These are phyloP conservation scores for Enteromius paludinosus DNA, from an alignment of 2,797 vertebrate genomes.

Conservation along the genomic window DNA sequence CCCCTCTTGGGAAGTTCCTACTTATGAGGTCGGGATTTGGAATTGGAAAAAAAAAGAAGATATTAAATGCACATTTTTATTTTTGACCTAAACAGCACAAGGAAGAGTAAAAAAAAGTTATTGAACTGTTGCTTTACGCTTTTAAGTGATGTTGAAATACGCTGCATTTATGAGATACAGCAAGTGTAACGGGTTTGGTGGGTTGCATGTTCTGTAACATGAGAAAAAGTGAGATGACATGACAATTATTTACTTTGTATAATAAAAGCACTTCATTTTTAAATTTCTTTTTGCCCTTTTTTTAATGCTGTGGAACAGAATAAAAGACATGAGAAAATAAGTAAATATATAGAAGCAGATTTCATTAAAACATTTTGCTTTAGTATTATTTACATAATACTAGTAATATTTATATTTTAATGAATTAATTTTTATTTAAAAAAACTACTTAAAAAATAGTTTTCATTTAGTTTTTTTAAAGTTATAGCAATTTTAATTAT, in stretches of 20 bases:
- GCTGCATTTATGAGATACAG: background rate
- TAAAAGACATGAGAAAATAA: background rate
- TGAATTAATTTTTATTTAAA: no score
- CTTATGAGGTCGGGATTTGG: background rate
- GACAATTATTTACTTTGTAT: background rate
- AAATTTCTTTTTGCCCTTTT: background rate
- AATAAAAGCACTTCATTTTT: background rate
- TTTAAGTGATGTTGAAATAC: background rate
- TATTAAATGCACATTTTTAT: background rate
- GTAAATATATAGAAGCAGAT: no score
- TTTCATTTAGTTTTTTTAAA: background rate
- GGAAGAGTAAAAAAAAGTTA: background rate
- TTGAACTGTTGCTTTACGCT: background rate
- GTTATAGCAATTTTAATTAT: background rate
- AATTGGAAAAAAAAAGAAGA: background rate
- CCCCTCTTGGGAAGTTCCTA: background rate
- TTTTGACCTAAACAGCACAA: background rate
- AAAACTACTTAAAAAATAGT: no score
- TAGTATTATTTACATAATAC: no score
- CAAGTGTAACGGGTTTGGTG: background rate
- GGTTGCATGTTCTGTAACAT: background rate
- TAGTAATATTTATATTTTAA: no score
- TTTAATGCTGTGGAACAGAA: background rate
- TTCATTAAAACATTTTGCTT: no score
- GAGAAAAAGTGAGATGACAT: background rate